A percentile compares a stretch with the other conserved stretches of the same genome.
Evolutionary conservation across 2,113 vertebrate species (phyloP).

Genomic region (Numida meleagris): DNA sequence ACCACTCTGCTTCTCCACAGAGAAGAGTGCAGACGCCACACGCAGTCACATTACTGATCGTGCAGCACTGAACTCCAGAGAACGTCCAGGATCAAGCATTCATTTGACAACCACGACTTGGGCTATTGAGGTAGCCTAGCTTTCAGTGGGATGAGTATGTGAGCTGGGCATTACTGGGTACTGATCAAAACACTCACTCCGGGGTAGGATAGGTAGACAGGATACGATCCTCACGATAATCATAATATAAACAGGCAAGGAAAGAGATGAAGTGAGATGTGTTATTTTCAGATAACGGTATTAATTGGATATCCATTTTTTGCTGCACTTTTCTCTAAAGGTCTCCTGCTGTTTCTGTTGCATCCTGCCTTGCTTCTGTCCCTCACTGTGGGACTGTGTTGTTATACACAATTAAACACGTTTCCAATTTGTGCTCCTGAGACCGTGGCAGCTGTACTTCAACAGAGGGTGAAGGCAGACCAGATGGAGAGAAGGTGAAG

Average conservation of each 20-base stretch:
- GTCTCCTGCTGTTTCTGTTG: not conserved
- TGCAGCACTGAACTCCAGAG: not conserved
- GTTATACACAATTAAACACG: conserved; percentile 59
- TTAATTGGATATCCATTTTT: conserved; percentile 1
- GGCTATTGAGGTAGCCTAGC: not conserved
- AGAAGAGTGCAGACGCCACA: not conserved
- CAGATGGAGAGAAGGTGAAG: conserved; percentile 57
- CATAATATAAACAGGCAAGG: not conserved
- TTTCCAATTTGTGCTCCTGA: conserved; percentile 45
- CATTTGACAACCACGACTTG: fast-evolving
- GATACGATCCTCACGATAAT: not conserved
- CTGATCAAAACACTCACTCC: not conserved
- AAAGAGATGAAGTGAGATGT: not conserved
- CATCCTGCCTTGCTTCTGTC: conserved; percentile 33
- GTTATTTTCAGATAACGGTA: not conserved
- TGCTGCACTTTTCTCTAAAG: not conserved
- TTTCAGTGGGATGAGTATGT: not conserved
- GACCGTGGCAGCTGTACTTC: conserved; percentile 44
- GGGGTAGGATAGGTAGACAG: not conserved
- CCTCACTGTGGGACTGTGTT: not conserved
- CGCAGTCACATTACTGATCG: not conserved
- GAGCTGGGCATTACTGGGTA: not conserved
- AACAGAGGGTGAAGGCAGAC: conserved; percentile 19
- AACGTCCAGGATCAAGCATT: not conserved
- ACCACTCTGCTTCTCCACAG: not conserved